phyloP scores from a whole-genome alignment of 2,797 vertebrate species.

The Manis pentadactyla region DNA sequence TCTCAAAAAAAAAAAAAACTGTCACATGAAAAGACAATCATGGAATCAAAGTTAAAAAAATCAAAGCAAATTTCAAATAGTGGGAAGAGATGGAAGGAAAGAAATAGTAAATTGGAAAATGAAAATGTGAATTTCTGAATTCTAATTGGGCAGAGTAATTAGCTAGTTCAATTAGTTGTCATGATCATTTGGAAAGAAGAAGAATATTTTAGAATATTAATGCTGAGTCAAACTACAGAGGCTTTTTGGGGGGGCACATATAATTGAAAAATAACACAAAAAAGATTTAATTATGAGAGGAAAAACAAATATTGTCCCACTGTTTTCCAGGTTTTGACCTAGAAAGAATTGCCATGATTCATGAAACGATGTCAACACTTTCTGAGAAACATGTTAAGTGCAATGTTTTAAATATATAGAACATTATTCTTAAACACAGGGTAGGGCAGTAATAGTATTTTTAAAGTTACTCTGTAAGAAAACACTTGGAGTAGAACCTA shows the following conservation, averaged over 20 bases:
- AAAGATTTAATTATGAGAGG: constrained; percentile 61
- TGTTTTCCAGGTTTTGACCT: constrained; percentile 53
- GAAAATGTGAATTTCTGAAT: constrained; percentile 51
- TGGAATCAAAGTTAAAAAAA: constrained; percentile 43
- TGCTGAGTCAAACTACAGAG: constrained; percentile 39
- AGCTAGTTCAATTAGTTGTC: constrained; percentile 57
- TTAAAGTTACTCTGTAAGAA: background rate
- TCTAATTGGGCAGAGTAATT: constrained; percentile 70
- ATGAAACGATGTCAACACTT: constrained; percentile 19
- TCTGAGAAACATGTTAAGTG: constrained; percentile 29
- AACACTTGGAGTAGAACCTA: background rate
- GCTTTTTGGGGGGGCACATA: background rate
- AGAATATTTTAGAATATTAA: constrained; percentile 58
- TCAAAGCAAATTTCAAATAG: constrained; percentile 54
- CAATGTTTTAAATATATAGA: background rate
- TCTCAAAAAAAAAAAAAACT: no score
- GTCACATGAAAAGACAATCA: background rate
- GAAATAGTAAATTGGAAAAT: constrained; percentile 61
- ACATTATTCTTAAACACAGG: background rate
- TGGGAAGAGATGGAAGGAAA: constrained; percentile 54
- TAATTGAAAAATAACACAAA: constrained; percentile 62
- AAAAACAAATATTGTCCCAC: constrained; percentile 56
- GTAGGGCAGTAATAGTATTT: background rate
- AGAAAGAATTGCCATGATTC: constrained; percentile 10
- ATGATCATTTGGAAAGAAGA: constrained; percentile 56